Evolutionary conservation across 2,888 invertebrate species (phyloP).

Genomic region (Meiosimyza platycephala): DNA sequence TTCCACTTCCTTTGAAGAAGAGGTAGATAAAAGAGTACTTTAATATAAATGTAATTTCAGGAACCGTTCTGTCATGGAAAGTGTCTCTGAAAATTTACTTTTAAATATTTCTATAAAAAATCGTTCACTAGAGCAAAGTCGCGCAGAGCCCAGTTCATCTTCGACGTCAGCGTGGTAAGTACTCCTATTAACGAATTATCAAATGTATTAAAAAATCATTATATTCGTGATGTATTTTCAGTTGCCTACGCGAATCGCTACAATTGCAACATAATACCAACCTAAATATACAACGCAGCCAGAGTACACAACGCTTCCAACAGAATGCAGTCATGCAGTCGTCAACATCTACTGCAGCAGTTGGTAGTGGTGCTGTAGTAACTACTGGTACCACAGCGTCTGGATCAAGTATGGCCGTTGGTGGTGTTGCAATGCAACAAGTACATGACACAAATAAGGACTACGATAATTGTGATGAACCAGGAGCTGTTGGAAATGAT

Average conservation of each 20-base stretch:
- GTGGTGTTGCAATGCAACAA: not conserved
- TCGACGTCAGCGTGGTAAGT: constrained; percentile 63
- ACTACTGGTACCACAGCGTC: constrained; percentile 13
- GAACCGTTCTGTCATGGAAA: constrained; percentile 67
- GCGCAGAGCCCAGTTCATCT: constrained; percentile 56
- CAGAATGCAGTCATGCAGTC: constrained; percentile 54
- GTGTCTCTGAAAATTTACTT: constrained; percentile 66
- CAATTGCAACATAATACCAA: constrained; percentile 67
- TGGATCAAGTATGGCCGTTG: not conserved
- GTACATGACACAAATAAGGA: constrained; percentile 60
- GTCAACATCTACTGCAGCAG: constrained; percentile 41
- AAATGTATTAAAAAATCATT: not conserved
- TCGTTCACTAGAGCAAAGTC: constrained; percentile 63
- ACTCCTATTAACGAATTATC: not conserved
- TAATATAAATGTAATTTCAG: constrained; percentile 45
- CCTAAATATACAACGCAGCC: constrained; percentile 67
- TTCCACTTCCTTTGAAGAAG: too few relatives aligned
- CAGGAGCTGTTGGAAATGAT: constrained; percentile 44
- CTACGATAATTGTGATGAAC: constrained; percentile 51
- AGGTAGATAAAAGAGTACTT: too few relatives aligned
- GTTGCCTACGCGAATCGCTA: constrained; percentile 66
- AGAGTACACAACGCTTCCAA: constrained; percentile 66
- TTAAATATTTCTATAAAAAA: constrained; percentile 67
- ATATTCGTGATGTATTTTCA: constrained; percentile 40
- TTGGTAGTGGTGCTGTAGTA: constrained; percentile 8